Percentiles rank a stretch among this genome's conserved stretches.
Evolutionary conservation across 2,113 vertebrate species (phyloP).

Genomic region (Seriola rivoliana): DNA sequence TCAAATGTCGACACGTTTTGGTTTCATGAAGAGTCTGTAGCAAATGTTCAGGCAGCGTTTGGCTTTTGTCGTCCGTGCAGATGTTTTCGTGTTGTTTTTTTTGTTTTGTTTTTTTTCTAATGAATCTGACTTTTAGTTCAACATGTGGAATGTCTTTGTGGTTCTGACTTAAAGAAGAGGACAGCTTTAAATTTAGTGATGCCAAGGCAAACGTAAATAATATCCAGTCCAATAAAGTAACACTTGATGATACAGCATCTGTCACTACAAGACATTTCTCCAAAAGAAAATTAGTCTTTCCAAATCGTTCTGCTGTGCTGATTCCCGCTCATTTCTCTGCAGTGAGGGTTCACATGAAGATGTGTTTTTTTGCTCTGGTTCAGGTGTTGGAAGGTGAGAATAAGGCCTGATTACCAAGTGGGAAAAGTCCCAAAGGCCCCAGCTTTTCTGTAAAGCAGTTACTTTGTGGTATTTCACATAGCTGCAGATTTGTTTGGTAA

Average conservation of each 20-base stretch:
- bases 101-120: conserved; percentile 9
- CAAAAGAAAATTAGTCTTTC: not conserved
- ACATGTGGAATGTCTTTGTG: conserved; percentile 38
- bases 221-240: conserved; percentile 63
- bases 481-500: no score
- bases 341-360: no score
- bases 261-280: conserved; percentile 34
- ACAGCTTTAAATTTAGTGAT: conserved; percentile 28
- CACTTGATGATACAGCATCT: conserved; percentile 24
- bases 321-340: no score
- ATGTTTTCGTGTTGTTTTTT: conserved; percentile 23
- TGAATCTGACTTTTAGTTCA: conserved; percentile 15
- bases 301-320: no score
- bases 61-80: not conserved
- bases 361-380: no score
- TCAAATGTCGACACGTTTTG: not conserved
- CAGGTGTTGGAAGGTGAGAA: no score
- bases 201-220: conserved; percentile 46
- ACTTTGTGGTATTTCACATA: no score
- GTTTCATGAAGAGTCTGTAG: conserved; percentile 4
- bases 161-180: conserved; percentile 19
- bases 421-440: no score
- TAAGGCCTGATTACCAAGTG: no score
- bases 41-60: not conserved
- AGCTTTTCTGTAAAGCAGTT: no score